These are phyloP conservation scores for Chrysolina haemoptera DNA, from an alignment of 2,888 invertebrate genomes.

Conservation along the genomic window DNA sequence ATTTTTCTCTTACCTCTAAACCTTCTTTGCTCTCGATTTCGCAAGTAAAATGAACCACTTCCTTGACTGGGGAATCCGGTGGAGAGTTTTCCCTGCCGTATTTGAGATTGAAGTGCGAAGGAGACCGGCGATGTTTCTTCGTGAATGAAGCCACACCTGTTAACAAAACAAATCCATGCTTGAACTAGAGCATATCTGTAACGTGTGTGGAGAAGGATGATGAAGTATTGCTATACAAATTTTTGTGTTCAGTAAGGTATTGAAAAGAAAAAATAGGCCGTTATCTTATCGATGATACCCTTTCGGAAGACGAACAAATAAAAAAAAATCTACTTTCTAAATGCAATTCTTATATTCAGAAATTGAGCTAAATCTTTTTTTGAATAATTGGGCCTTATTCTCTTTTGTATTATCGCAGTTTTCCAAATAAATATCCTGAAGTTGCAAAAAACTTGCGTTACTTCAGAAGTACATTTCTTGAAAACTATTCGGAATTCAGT, in stretches of 20 bases:
- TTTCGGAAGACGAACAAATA: no score
- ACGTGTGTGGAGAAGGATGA: neutral
- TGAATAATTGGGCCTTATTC: no score
- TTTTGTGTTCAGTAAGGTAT: neutral
- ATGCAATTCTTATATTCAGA: no score
- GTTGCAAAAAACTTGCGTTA: no score
- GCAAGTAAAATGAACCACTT: conserved; percentile 57
- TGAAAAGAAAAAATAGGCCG: neutral
- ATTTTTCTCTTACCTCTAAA: conserved; percentile 67
- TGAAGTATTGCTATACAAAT: neutral
- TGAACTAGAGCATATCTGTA: conserved; percentile 35
- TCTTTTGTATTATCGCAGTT: no score
- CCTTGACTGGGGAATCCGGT: conserved; percentile 74
- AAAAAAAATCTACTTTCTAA: no score
- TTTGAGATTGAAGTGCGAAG: conserved; percentile 78
- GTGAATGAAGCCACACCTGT: conserved; percentile 67
- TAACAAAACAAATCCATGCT: conserved; percentile 37
- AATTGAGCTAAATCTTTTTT: neutral
- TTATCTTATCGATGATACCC: no score
- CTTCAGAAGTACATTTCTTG: no score
- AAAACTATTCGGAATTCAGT: no score
- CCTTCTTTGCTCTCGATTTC: conserved; percentile 67
- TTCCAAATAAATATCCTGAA: no score
- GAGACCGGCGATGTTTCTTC: conserved; percentile 77
- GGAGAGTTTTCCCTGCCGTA: conserved; percentile 77